These are phyloP conservation scores for Ericerus pela DNA, from an alignment of 1,140 invertebrate genomes.

Conservation along the genomic window DNA sequence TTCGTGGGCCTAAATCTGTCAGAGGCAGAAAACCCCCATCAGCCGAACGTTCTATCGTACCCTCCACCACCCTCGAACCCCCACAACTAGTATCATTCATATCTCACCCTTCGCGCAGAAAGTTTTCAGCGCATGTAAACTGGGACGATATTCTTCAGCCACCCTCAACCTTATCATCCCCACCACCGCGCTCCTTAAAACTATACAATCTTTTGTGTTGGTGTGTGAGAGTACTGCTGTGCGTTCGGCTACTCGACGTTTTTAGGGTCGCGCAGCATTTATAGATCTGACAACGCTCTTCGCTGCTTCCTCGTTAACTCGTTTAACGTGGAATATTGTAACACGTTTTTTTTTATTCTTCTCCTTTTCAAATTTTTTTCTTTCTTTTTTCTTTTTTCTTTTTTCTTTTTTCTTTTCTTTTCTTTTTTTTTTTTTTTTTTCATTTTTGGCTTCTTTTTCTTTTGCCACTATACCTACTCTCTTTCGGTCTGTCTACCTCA, in stretches of 20 bases:
- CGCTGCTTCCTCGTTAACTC: constrained; percentile 4
- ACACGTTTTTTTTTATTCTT: too few relatives aligned
- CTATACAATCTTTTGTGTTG: too few relatives aligned
- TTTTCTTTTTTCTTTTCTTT: too few relatives aligned
- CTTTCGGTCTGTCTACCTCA: too few relatives aligned
- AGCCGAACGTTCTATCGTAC: constrained; percentile 1
- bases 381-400: too few relatives aligned
- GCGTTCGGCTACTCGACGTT: constrained; percentile 5
- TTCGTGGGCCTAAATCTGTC: constrained; percentile 10
- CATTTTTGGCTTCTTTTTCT: too few relatives aligned
- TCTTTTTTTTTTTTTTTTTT: too few relatives aligned
- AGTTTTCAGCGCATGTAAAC: constrained; percentile 9
- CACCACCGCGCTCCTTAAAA: too few relatives aligned
- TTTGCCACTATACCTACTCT: too few relatives aligned
- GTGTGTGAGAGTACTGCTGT: too few relatives aligned
- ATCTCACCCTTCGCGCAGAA: background rate
- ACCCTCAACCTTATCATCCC: background rate
- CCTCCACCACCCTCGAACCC: background rate
- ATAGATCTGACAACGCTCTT: constrained; percentile 5
- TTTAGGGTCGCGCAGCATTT: constrained; percentile 1
- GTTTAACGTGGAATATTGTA: constrained; percentile 1
- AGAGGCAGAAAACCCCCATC: constrained; percentile 11
- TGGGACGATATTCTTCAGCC: background rate
- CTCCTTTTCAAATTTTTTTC: too few relatives aligned
- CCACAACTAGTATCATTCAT: background rate